Evolutionary conservation across 2,113 vertebrate species (phyloP).

Genomic region (Gasterosteus aculeatus): DNA sequence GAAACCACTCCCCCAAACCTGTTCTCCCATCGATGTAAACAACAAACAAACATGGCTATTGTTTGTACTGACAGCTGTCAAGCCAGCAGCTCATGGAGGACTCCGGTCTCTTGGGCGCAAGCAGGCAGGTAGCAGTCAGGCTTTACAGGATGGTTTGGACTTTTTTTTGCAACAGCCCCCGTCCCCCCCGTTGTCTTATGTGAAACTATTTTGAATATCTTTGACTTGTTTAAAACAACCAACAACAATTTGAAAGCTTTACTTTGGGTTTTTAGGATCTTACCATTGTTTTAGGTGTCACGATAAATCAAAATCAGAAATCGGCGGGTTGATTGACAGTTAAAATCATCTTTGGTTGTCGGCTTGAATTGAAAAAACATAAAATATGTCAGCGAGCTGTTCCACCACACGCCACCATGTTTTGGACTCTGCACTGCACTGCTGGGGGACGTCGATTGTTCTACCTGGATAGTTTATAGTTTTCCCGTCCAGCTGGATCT

Average conservation of each 20-base stretch:
- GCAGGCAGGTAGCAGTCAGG: too few species aligned
- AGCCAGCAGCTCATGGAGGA: background rate
- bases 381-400: background rate
- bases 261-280: background rate
- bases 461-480: background rate
- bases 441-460: background rate
- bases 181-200: background rate
- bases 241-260: background rate
- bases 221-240: background rate
- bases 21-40: background rate
- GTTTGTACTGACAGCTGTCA: background rate
- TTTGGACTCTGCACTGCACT: background rate
- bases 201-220: background rate
- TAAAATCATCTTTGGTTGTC: background rate
- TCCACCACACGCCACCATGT: background rate
- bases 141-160: too few species aligned
- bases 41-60: background rate
- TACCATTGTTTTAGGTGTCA: background rate
- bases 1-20: background rate
- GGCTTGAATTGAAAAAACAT: background rate
- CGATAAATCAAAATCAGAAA: background rate
- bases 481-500: background rate
- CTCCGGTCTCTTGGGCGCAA: too few species aligned
- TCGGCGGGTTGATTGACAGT: background rate
- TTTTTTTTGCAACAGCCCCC: too few species aligned